Evolutionary conservation across 2,797 vertebrate genomes (phyloP), one percentile per base, ranked within the genome.

Genomic region (Neomorphus geoffroyi): DNA sequence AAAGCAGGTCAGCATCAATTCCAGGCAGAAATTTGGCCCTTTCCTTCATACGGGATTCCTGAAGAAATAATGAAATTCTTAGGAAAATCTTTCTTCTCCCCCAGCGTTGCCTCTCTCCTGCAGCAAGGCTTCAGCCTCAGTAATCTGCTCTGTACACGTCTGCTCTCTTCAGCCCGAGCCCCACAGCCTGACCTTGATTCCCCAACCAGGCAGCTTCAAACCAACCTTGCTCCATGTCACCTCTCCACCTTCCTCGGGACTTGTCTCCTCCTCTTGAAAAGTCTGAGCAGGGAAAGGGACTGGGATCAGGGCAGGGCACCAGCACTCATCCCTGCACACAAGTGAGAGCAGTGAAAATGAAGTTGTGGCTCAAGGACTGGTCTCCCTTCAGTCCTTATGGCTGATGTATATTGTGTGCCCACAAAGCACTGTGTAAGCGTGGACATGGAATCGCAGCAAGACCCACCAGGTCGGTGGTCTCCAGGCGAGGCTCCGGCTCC

Each of bases 91-190:
- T 9, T 15, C 30, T 18, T 53, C 30, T 78, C 33, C 33, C 32
- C 48, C 15, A 6, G 14, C 3, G 2, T 62, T 21, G 80, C 26
- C 7, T 4, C 7, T 30, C 6, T 48, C 21, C 75, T 19, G 19
- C 17, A 3, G 73, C 11, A 1, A 0, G 35, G 30, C 27, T 23
- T 1, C 67, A 28, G 19, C 64, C 35, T 3, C 22, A 2, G 1
- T 2, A 1, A 21, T 13, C 41, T 13, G 46, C 35, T 33, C 48
- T 1, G 1, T 2, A 13, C 15, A 0, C 2, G 1, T 28, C 71
- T 13, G 65, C 12, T 17, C 15, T 12, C 43, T 18, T 7, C 11
- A 14, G n/a, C 8, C 18, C 32, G 7, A 5, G 7, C 13, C 33
- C 60, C 8, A 1, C 57, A 62, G 80, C 57, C 66, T 13, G 18